These are phyloP conservation scores for Drosophila nigricruria DNA, from an alignment of 2,888 invertebrate genomes.

Conservation along the genomic window DNA sequence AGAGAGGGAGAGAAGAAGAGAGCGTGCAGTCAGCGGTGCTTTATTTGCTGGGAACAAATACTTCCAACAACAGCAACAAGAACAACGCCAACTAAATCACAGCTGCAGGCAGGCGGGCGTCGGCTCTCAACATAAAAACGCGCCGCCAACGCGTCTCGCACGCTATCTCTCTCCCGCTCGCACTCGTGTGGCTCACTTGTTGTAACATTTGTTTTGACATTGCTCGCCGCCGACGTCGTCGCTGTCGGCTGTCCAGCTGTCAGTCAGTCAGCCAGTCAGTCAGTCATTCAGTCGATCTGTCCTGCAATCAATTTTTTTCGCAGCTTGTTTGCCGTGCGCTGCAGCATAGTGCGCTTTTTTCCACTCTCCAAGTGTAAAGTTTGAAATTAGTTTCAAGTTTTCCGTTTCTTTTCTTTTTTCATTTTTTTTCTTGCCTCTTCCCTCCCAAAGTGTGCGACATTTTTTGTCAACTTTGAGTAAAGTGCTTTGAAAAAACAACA, in stretches of 20 bases:
- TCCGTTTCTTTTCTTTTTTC: slow-evolving; percentile 24
- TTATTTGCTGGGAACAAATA: slow-evolving; percentile 77
- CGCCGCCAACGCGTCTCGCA: slow-evolving; percentile 42
- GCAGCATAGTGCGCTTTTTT: slow-evolving; percentile 45
- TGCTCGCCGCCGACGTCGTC: slow-evolving; percentile 28
- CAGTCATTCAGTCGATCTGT: slow-evolving; percentile 30
- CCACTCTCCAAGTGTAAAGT: slow-evolving; percentile 61
- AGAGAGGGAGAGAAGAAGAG: slow-evolving; percentile 13
- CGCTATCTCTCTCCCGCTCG: neutral
- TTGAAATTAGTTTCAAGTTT: slow-evolving; percentile 76
- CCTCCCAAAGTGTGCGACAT: slow-evolving; percentile 8
- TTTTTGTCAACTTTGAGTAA: slow-evolving; percentile 47
- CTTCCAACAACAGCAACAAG: slow-evolving; percentile 36
- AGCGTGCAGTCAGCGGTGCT: slow-evolving; percentile 41
- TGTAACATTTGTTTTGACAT: slow-evolving; percentile 65
- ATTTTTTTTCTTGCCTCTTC: slow-evolving; percentile 14
- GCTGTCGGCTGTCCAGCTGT: slow-evolving; percentile 28
- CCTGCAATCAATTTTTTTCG: slow-evolving; percentile 54
- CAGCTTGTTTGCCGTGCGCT: slow-evolving; percentile 43
- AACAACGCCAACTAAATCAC: slow-evolving; percentile 50
- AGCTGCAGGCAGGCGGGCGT: slow-evolving; percentile 59
- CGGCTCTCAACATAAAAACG: slow-evolving; percentile 58
- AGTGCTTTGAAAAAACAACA: slow-evolving; percentile 30
- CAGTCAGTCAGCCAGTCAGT: slow-evolving; percentile 32
- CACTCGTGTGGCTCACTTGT: slow-evolving; percentile 23